Conservation (phyloP, 2,888 invertebrate genomes). For the Deladenus siricidicola region DNA sequence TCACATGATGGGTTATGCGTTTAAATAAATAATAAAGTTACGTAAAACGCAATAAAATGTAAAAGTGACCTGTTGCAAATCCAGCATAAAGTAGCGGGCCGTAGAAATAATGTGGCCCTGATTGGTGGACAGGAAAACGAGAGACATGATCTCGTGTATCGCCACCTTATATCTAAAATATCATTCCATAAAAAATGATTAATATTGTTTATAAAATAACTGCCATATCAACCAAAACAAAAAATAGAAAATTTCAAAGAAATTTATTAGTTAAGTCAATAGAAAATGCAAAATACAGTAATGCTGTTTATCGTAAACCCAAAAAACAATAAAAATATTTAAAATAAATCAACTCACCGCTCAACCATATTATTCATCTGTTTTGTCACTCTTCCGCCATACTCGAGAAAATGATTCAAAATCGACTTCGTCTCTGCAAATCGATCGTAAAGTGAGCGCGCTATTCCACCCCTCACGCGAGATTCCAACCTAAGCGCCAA, state of each 20-base stretch:
- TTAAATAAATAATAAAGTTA: constrained; percentile 7
- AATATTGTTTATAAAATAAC: too few relatives aligned
- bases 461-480: background rate
- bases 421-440: constrained; percentile 8
- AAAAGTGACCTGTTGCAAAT: constrained; percentile 2
- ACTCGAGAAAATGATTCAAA: constrained; percentile 11
- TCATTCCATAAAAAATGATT: background rate
- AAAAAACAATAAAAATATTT: too few relatives aligned
- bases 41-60: constrained; percentile 11
- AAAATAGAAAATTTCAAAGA: too few relatives aligned
- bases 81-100: constrained; percentile 10
- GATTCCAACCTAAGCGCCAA: constrained; percentile 28
- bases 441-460: constrained; percentile 4
- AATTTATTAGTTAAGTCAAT: too few relatives aligned
- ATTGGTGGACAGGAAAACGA: constrained; percentile 13
- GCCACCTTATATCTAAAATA: constrained; percentile 8
- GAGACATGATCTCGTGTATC: constrained; percentile 5
- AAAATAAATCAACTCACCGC: background rate
- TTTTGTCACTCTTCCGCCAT: constrained; percentile 7
- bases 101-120: constrained; percentile 14
- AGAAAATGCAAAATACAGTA: background rate
- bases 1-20: background rate
- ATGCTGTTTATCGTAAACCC: background rate
- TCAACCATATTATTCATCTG: background rate
- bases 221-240: too few relatives aligned